Evolutionary conservation across 23 tunicate genomes (phyloP).

Genomic region (Diplosoma virens): DNA sequence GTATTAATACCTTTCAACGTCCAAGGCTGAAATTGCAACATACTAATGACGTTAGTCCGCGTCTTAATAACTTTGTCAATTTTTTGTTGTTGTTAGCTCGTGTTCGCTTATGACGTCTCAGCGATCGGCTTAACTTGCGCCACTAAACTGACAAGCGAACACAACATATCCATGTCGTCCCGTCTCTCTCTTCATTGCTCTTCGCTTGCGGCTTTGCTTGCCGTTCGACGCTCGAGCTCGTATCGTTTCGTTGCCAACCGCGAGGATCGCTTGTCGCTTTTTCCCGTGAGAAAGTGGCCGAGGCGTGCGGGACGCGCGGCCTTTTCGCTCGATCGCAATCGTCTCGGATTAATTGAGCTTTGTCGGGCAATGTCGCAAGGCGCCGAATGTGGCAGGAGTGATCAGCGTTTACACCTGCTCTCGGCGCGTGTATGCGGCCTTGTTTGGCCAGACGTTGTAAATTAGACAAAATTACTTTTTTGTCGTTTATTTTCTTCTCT

Average conservation of each 20-base stretch:
- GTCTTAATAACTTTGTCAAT: too few species aligned
- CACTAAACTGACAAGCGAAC: background rate
- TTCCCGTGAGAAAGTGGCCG: slow-evolving; percentile 41
- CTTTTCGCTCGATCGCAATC: slow-evolving; percentile 16
- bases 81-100: too few species aligned
- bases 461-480: slow-evolving; percentile 3
- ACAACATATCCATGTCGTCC: background rate
- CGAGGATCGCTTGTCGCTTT: background rate
- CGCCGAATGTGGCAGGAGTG: background rate
- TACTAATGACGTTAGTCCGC: too few species aligned
- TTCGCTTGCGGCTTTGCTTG: background rate
- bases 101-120: background rate
- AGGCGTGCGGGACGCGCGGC: slow-evolving; percentile 17
- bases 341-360: slow-evolving; percentile 9
- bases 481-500: background rate
- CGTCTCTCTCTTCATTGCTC: background rate
- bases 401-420: background rate
- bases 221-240: background rate
- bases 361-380: background rate
- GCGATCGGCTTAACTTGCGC: background rate
- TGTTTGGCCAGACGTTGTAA: background rate
- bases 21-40: too few species aligned
- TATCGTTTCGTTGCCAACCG: background rate
- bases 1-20: too few species aligned
- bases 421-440: background rate